These are phyloP conservation scores for Carlito syrichta DNA, from an alignment of 2,113 vertebrate genomes.

Conservation along the genomic window DNA sequence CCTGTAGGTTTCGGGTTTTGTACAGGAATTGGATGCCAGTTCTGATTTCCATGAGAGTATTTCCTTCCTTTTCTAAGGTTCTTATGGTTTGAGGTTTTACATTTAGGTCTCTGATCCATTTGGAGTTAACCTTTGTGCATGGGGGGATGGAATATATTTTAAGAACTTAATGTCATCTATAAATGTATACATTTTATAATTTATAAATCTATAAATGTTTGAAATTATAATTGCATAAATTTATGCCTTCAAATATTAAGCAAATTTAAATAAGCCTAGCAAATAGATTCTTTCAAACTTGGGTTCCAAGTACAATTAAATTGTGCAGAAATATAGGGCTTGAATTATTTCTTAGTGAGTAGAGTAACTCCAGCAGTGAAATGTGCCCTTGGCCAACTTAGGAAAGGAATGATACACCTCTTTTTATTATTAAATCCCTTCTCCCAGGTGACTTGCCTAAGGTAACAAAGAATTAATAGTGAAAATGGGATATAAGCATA, in stretches of 20 bases:
- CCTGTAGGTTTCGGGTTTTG: too few species aligned
- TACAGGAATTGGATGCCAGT: too few species aligned
- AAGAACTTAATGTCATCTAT: background rate
- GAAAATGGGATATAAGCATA: constrained; percentile 20
- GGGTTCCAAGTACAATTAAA: background rate
- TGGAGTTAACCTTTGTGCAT: too few species aligned
- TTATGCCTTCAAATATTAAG: background rate
- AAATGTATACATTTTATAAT: background rate
- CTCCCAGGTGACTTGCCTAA: background rate
- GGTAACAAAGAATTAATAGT: constrained; percentile 48
- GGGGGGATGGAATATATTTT: background rate
- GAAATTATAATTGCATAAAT: background rate
- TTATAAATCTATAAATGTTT: background rate
- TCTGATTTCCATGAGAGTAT: too few species aligned
- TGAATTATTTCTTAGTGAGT: constrained; percentile 8
- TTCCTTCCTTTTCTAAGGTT: too few species aligned
- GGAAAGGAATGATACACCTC: background rate
- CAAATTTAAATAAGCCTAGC: background rate
- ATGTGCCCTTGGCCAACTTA: background rate
- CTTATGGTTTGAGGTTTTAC: too few species aligned
- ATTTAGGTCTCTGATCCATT: too few species aligned
- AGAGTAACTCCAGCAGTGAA: background rate
- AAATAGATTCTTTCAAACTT: background rate
- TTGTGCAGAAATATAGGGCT: background rate
- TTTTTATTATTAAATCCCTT: constrained; percentile 40